Evolutionary conservation across 2,888 invertebrate genomes (phyloP).

Genomic region (Tolmerus cingulatus): DNA sequence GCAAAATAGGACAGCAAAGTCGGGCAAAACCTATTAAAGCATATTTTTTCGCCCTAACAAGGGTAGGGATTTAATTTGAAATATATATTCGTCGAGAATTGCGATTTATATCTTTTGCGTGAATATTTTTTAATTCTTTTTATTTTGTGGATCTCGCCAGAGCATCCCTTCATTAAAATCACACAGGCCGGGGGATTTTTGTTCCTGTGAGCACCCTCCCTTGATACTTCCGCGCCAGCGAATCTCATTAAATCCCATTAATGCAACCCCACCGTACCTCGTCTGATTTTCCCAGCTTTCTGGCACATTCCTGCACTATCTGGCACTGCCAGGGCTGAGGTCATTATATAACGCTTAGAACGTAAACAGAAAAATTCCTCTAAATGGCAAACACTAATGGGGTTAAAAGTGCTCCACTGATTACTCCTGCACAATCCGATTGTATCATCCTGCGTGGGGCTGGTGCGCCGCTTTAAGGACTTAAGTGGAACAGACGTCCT

Average conservation of each 20-base stretch:
- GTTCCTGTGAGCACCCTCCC: neutral
- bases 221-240: neutral
- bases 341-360: constrained; percentile 10
- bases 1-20: neutral
- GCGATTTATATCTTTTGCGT: neutral
- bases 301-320: neutral
- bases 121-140: neutral
- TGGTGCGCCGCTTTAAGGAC: neutral
- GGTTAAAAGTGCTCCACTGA: constrained; percentile 1
- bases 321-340: neutral
- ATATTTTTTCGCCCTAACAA: neutral
- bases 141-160: neutral
- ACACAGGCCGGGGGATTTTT: neutral
- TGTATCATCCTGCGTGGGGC: neutral
- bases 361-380: constrained; percentile 2
- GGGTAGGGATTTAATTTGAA: neutral
- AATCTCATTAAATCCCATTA: neutral
- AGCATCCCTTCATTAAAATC: neutral
- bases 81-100: neutral
- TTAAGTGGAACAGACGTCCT: neutral
- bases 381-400: constrained; percentile 14
- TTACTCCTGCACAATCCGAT: neutral
- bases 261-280: neutral
- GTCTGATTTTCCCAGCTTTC: neutral
- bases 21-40: neutral